Evolutionary conservation across 2,113 vertebrate genomes (phyloP), one percentile per base, ranked within the genome.

Genomic region (Chitala chitala): DNA sequence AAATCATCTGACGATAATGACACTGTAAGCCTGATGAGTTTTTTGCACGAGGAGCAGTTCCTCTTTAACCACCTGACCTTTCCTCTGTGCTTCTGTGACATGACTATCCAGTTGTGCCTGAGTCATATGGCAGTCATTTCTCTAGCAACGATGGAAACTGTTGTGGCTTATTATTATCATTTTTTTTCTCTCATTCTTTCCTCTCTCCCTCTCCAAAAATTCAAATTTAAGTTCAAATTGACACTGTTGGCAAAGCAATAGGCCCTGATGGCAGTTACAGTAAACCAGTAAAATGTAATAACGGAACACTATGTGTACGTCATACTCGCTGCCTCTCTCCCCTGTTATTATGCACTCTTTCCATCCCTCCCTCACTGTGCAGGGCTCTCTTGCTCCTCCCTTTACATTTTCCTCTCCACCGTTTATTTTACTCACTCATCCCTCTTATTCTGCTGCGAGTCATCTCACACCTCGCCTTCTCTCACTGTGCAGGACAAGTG

Each of bases 401-500:
- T 79, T 74, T 78, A 81, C 80, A 82, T 84, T 76, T 79, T 77
- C 71, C 42, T 58, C 56, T 63, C 42, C 26, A 17, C 29, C 53
- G 26, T 5, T 69, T 53, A 5, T 22, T 51, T 73, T 38, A 71
- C 77, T 73, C 26, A 5, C 22, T 36, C 66, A 53, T 50, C 20
- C 77, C 80, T 61, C 71, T 69, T 69, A 22, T 55, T 40, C 76
- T 55, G 51, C 40, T 56, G 61, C 77, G 73, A 81, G 79, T 85
- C 81, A 84, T 76, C 53, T 36, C 72, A 82, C 74, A 63, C 75
- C 78, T 75, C 69, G 31, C 10, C 73, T 53, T 76, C 44, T 9
- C 73, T 78, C 66, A 5, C 4, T 74, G 0, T 46, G 71, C 68
- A 98, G 94, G 94, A 93, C 51, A 85, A 79, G 0, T 82, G 89